Percentiles rank a stretch among this genome's conserved stretches.
Conservation (phyloP, 2,888 invertebrate species). For the Julus scanicus region DNA sequence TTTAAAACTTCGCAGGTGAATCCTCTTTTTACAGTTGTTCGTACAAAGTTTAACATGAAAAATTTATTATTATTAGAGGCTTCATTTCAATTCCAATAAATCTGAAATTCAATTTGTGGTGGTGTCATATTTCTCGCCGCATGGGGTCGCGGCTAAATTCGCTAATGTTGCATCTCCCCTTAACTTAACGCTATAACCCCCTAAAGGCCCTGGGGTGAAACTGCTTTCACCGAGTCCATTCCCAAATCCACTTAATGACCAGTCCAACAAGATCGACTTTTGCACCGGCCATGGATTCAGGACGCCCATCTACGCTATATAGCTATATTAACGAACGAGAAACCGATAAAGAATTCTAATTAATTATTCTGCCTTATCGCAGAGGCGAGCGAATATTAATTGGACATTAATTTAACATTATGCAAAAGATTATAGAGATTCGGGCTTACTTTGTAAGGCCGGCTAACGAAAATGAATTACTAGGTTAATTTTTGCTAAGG, state of each 20-base stretch:
- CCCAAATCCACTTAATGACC: conserved; percentile 31
- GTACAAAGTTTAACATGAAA: conserved; percentile 50
- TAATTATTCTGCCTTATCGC: neutral
- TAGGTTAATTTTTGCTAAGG: too few species aligned
- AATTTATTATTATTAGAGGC: conserved; percentile 57
- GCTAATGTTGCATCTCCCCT: conserved; percentile 29
- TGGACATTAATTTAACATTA: conserved; percentile 45
- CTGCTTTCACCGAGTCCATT: conserved; percentile 45
- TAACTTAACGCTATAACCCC: neutral
- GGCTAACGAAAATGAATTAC: too few species aligned
- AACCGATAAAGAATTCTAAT: neutral
- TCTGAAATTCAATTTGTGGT: conserved; percentile 57
- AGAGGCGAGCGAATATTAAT: neutral
- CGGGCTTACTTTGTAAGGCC: too few species aligned
- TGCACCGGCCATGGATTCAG: neutral
- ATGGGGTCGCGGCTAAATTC: conserved; percentile 53
- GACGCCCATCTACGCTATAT: neutral
- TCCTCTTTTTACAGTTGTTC: conserved; percentile 46
- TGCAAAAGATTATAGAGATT: neutral
- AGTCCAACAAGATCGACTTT: neutral
- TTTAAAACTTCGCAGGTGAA: conserved; percentile 10
- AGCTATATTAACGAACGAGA: neutral
- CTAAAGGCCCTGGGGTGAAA: conserved; percentile 40
- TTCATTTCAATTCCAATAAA: conserved; percentile 56
- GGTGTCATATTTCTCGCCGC: conserved; percentile 57